Conservation (phyloP, 2,888 invertebrate genomes). For the Allygus modestus region DNA sequence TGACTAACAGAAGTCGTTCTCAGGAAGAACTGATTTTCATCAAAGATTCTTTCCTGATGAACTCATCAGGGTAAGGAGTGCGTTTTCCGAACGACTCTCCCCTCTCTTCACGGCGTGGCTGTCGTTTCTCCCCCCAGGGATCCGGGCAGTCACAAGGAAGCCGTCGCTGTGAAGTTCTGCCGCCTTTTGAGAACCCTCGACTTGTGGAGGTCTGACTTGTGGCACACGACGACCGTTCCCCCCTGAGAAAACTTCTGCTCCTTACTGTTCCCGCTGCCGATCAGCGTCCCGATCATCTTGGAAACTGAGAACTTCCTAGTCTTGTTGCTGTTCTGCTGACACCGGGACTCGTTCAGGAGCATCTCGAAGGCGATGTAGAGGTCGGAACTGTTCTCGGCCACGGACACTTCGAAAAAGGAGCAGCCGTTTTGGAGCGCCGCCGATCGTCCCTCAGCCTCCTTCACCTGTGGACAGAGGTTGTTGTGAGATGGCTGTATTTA, state of each 20-base stretch:
- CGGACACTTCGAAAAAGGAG: conserved; percentile 89
- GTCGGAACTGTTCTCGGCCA: conserved; percentile 86
- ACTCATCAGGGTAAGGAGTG: not conserved
- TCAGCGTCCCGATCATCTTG: conserved; percentile 87
- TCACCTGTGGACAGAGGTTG: conserved; percentile 78
- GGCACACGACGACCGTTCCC: conserved; percentile 80
- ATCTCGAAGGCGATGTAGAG: conserved; percentile 86
- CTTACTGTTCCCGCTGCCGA: conserved; percentile 77
- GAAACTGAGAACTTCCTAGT: conserved; percentile 86
- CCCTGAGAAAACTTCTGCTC: conserved; percentile 73
- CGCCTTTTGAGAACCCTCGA: conserved; percentile 78
- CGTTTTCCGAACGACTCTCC: not conserved
- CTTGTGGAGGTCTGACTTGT: conserved; percentile 79
- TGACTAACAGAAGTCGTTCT: not conserved
- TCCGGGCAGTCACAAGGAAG: conserved; percentile 80
- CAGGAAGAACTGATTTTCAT: not conserved
- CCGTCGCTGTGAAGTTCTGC: conserved; percentile 80
- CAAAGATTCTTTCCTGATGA: not conserved
- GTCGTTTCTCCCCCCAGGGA: conserved; percentile 54
- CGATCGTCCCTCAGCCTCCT: conserved; percentile 84
- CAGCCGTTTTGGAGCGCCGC: conserved; percentile 83
- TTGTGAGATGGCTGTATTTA: too few relatives aligned
- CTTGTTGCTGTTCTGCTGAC: conserved; percentile 73
- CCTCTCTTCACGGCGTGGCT: conserved; percentile 45
- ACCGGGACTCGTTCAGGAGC: conserved; percentile 82